These are phyloP conservation scores for Datnioides undecimradiatus DNA, from an alignment of 2,113 vertebrate species.

Conservation along the genomic window DNA sequence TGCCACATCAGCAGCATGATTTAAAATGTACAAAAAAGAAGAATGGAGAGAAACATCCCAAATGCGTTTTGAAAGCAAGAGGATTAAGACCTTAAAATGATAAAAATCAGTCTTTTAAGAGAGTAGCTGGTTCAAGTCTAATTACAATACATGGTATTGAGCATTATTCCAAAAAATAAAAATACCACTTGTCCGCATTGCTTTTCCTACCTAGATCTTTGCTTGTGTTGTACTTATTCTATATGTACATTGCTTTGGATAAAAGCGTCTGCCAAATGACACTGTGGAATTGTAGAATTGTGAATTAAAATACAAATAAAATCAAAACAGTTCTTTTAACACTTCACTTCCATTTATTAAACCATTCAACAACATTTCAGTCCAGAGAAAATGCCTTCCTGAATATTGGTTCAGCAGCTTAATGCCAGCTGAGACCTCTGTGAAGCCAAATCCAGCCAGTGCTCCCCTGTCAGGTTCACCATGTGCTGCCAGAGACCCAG, in stretches of 20 bases:
- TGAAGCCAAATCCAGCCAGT: slow-evolving; percentile 60
- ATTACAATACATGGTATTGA: neutral
- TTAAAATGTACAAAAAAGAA: no score
- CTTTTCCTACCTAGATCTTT: no score
- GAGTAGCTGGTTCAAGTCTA: neutral
- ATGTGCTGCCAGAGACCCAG: slow-evolving; percentile 64
- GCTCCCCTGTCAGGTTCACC: slow-evolving; percentile 41
- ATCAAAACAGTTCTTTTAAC: slow-evolving; percentile 24
- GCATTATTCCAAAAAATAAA: slow-evolving; percentile 12
- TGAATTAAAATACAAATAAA: no score
- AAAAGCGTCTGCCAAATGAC: no score
- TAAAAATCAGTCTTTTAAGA: neutral
- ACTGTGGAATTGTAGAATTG: no score
- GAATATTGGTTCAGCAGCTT: slow-evolving; percentile 46
- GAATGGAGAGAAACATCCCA: neutral
- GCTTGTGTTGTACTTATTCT: no score
- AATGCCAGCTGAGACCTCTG: slow-evolving; percentile 65
- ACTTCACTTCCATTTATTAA: slow-evolving; percentile 22
- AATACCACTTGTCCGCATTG: no score
- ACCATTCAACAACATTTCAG: slow-evolving; percentile 49
- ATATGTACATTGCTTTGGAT: no score
- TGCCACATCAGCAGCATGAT: neutral
- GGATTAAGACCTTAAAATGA: neutral
- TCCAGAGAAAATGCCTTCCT: slow-evolving; percentile 36
- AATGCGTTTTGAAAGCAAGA: neutral